Evolutionary conservation across 2,797 vertebrate genomes (phyloP).

Genomic region (Tenualosa ilisha): DNA sequence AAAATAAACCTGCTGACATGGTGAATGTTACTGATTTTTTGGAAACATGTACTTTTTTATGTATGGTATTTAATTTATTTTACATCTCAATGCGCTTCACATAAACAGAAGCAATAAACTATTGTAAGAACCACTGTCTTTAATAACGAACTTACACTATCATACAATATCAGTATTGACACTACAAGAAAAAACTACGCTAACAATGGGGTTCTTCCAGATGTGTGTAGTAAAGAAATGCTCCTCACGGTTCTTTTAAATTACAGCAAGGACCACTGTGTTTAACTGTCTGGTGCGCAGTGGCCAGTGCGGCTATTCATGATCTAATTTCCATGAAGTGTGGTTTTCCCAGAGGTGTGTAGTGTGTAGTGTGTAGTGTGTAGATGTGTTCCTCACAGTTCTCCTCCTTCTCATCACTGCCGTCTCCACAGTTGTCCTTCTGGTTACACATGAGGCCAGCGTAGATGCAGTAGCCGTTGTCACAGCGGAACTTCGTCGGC

Average conservation of each 20-base stretch:
- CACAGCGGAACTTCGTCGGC: conserved; percentile 68
- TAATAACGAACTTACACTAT: background rate
- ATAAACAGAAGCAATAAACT: background rate
- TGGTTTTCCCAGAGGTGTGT: background rate
- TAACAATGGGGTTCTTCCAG: too few species aligned
- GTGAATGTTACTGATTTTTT: background rate
- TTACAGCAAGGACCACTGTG: too few species aligned
- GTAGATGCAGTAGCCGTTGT: conserved; percentile 69
- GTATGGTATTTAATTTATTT: too few species aligned
- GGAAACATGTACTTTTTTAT: background rate
- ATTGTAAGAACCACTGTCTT: background rate
- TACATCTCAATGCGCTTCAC: too few species aligned
- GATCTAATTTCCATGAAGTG: background rate
- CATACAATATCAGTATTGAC: background rate
- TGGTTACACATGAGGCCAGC: conserved; percentile 66
- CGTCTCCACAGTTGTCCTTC: conserved; percentile 71
- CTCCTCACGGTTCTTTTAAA: too few species aligned
- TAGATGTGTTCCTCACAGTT: conserved; percentile 59
- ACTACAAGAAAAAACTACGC: too few species aligned
- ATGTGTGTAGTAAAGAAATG: too few species aligned
- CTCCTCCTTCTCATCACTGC: conserved; percentile 68
- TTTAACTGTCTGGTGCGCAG: too few species aligned
- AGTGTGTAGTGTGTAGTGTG: too few species aligned
- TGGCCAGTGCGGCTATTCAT: too few species aligned
- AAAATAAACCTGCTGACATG: background rate